A percentile compares a stretch with the other conserved stretches of the same genome.
phyloP scores from a whole-genome alignment of 2,113 vertebrate genomes.

The Myiagra hebetior region DNA sequence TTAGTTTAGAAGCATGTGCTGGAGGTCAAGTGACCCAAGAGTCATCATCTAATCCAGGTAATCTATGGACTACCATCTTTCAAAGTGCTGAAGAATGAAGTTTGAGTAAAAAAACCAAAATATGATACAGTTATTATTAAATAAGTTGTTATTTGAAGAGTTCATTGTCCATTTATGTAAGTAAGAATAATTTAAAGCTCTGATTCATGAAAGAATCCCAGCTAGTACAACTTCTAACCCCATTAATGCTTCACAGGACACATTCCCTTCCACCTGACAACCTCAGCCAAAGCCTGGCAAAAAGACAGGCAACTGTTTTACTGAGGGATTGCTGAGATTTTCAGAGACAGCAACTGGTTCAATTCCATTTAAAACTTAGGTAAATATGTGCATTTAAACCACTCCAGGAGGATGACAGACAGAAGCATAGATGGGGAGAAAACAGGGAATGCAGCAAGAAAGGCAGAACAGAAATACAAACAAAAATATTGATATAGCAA shows the following conservation, averaged over 20 bases:
- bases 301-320: not conserved
- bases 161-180: not conserved
- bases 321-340: not conserved
- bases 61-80: not conserved
- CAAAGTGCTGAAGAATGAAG: not conserved
- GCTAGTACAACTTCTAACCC: not conserved
- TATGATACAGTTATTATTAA: not conserved
- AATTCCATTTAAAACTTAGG: not conserved
- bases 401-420: not conserved
- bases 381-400: not conserved
- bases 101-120: not conserved
- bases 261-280: not conserved
- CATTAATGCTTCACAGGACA: not conserved
- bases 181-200: not conserved
- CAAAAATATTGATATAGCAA: not conserved
- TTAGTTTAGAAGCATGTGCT: not conserved
- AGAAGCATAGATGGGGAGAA: not conserved
- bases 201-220: not conserved
- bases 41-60: not conserved
- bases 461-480: not conserved
- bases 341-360: not conserved
- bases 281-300: not conserved
- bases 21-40: conserved; percentile 9
- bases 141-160: not conserved
- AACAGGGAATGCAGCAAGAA: not conserved